Conservation (phyloP, 1,140 invertebrate species). For the Rhysida immarginata region DNA sequence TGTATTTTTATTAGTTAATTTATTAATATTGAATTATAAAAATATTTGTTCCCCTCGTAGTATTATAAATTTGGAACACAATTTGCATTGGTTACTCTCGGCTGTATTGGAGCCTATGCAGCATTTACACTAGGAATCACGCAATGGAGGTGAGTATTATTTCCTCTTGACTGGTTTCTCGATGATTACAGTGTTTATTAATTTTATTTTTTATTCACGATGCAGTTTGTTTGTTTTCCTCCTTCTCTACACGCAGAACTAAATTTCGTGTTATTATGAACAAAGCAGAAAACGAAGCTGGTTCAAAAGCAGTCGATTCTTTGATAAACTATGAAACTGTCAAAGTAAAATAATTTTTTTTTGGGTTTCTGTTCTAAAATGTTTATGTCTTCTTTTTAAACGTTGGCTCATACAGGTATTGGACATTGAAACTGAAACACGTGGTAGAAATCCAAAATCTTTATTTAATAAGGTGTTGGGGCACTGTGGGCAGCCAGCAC, state of each 20-base stretch:
- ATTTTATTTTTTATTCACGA: neutral
- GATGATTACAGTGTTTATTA: too few relatives aligned
- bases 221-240: slow-evolving; percentile 9
- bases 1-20: too few relatives aligned
- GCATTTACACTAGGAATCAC: slow-evolving; percentile 79
- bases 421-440: too few relatives aligned
- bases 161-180: neutral
- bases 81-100: slow-evolving; percentile 68
- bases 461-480: too few relatives aligned
- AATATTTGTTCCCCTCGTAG: too few relatives aligned
- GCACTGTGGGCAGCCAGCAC: too few relatives aligned
- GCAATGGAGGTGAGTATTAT: slow-evolving; percentile 59
- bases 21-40: too few relatives aligned
- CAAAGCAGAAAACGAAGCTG: slow-evolving; percentile 92
- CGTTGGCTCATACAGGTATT: too few relatives aligned
- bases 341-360: slow-evolving; percentile 59
- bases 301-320: slow-evolving; percentile 94
- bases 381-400: too few relatives aligned
- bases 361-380: too few relatives aligned
- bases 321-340: slow-evolving; percentile 99
- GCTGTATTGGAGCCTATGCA: slow-evolving; percentile 80
- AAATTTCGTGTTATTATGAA: slow-evolving; percentile 96
- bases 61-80: slow-evolving; percentile 47
- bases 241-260: slow-evolving; percentile 48
- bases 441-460: too few relatives aligned